Conservation (phyloP, 92 coral and sea anemone species). For the Micromussa lordhowensis region DNA sequence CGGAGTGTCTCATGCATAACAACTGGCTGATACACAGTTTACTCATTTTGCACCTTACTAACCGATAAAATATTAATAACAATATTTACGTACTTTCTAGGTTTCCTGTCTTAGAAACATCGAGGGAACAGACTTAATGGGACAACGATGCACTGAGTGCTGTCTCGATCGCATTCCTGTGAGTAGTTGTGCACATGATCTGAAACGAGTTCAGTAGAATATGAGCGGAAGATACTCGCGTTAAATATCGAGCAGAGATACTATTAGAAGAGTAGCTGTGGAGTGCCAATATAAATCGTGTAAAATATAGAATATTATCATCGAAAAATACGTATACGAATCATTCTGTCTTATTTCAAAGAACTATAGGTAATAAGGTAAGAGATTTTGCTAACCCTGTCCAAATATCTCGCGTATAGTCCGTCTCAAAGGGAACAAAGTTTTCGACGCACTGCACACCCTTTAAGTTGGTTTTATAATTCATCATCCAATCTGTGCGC, state of each 20-base stretch:
- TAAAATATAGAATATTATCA: too few species aligned
- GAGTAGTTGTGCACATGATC: not conserved
- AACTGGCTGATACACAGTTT: not conserved
- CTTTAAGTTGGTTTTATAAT: too few species aligned
- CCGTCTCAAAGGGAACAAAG: too few species aligned
- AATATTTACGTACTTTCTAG: not conserved
- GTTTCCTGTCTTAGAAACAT: not conserved
- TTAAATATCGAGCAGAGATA: not conserved
- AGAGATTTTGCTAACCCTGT: too few species aligned
- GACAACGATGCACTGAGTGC: too few species aligned
- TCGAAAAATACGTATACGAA: not conserved
- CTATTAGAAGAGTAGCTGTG: not conserved
- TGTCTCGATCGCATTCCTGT: not conserved
- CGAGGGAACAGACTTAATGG: not conserved
- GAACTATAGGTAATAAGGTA: too few species aligned
- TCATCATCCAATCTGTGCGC: too few species aligned
- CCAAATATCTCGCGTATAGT: too few species aligned
- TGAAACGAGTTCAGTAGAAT: not conserved
- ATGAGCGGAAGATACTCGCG: not conserved
- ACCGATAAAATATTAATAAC: not conserved
- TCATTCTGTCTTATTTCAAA: too few species aligned
- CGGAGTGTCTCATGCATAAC: not conserved
- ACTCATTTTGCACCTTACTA: not conserved
- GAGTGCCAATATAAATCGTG: not conserved
- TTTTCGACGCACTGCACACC: too few species aligned